Evolutionary conservation across 2,888 invertebrate species (phyloP).

Genomic region (Osedax fenrisi): DNA sequence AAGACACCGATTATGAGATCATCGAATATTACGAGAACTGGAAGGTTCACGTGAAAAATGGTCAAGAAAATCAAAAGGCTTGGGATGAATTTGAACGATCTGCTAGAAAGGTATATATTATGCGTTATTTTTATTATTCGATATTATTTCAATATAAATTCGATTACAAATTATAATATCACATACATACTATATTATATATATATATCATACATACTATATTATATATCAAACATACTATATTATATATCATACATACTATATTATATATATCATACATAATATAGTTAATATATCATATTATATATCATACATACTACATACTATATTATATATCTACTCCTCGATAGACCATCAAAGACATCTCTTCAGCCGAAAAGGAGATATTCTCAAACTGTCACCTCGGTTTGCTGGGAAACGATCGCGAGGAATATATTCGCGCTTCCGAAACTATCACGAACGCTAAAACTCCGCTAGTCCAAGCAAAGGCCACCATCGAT

Average conservation of each 20-base stretch:
- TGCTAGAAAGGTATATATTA: constrained; percentile 60
- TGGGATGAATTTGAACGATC: constrained; percentile 57
- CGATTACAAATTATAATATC: too few species aligned
- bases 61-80: constrained; percentile 52
- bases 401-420: neutral
- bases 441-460: neutral
- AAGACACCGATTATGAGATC: constrained; percentile 50
- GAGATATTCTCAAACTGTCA: neutral
- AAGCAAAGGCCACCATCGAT: neutral
- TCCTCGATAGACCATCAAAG: neutral
- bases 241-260: too few species aligned
- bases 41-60: constrained; percentile 58
- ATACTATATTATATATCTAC: too few species aligned
- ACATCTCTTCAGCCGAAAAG: neutral
- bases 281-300: too few species aligned
- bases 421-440: neutral
- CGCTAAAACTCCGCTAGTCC: neutral
- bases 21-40: constrained; percentile 63
- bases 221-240: too few species aligned
- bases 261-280: too few species aligned
- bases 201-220: too few species aligned
- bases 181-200: too few species aligned
- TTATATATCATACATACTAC: too few species aligned
- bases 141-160: too few species aligned
- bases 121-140: too few species aligned